phyloP scores from a whole-genome alignment of 1,140 invertebrate genomes.

The Drosophila kurseongensis region DNA sequence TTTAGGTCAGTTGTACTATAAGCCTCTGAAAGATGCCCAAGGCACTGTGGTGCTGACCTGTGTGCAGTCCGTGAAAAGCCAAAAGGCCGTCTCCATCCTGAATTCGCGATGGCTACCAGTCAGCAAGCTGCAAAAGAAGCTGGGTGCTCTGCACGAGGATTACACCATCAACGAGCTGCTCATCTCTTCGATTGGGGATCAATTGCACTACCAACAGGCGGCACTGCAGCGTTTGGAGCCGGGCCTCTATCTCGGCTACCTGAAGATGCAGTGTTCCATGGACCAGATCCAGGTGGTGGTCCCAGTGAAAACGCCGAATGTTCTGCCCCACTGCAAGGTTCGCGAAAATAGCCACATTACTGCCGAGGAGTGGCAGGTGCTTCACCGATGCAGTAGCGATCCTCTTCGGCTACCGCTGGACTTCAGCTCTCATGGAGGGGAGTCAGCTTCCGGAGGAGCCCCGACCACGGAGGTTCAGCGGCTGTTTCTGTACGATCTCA shows the following conservation, averaged over 20 bases:
- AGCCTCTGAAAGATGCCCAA: constrained; percentile 93
- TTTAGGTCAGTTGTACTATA: constrained; percentile 96
- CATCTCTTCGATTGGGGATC: constrained; percentile 94
- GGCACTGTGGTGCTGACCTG: constrained; percentile 96
- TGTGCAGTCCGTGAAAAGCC: constrained; percentile 92
- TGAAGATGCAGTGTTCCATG: constrained; percentile 97
- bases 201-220: constrained; percentile 95
- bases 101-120: constrained; percentile 96
- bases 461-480: constrained; percentile 89
- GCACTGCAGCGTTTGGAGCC: constrained; percentile 91
- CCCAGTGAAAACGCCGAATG: constrained; percentile 94
- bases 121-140: constrained; percentile 89
- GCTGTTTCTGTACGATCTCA: constrained; percentile 91
- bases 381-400: constrained; percentile 85
- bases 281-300: constrained; percentile 97
- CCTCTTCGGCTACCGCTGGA: constrained; percentile 84
- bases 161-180: constrained; percentile 92
- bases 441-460: constrained; percentile 22
- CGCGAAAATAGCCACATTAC: constrained; percentile 98
- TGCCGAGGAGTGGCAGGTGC: constrained; percentile 95
- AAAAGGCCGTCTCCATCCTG: constrained; percentile 92
- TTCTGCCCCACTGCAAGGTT: constrained; percentile 96
- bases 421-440: constrained; percentile 85
- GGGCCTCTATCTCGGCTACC: constrained; percentile 97
- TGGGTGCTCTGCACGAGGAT: constrained; percentile 87